Percentiles rank a stretch among this genome's conserved stretches.
phyloP scores from a whole-genome alignment of 2,888 invertebrate species.

The Escarpia spicata region DNA sequence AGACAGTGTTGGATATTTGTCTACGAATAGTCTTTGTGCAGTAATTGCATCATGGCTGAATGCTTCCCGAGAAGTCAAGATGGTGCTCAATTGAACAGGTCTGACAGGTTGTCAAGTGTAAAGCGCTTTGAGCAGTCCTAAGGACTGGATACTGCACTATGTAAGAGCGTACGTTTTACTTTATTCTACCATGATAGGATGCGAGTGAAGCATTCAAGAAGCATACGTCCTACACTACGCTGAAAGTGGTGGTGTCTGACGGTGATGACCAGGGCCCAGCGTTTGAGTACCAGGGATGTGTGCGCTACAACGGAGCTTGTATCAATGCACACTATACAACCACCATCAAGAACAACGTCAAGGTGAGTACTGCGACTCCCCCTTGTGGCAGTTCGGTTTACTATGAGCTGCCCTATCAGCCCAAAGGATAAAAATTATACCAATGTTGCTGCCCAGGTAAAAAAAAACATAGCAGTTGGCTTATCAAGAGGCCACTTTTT shows the following conservation, averaged over 20 bases:
- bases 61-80: no score
- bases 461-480: no score
- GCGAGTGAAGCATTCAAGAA: slow-evolving; percentile 28
- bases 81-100: no score
- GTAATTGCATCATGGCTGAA: no score
- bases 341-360: slow-evolving; percentile 71
- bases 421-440: background rate
- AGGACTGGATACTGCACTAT: no score
- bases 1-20: no score
- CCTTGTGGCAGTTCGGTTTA: background rate
- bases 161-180: no score
- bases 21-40: no score
- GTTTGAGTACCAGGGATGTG: slow-evolving; percentile 88
- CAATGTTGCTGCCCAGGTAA: no score
- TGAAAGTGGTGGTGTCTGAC: slow-evolving; percentile 85
- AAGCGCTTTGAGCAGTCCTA: no score
- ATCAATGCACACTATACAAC: slow-evolving; percentile 88
- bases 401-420: background rate
- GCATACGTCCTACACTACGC: slow-evolving; percentile 71
- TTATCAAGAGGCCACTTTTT: no score
- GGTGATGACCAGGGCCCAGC: slow-evolving; percentile 92
- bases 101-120: no score
- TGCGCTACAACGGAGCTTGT: slow-evolving; percentile 82
- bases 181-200: slow-evolving; percentile 25
- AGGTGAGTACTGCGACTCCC: background rate